These are phyloP conservation scores for Eilema sororculum DNA, from an alignment of 2,888 invertebrate genomes.

Conservation along the genomic window DNA sequence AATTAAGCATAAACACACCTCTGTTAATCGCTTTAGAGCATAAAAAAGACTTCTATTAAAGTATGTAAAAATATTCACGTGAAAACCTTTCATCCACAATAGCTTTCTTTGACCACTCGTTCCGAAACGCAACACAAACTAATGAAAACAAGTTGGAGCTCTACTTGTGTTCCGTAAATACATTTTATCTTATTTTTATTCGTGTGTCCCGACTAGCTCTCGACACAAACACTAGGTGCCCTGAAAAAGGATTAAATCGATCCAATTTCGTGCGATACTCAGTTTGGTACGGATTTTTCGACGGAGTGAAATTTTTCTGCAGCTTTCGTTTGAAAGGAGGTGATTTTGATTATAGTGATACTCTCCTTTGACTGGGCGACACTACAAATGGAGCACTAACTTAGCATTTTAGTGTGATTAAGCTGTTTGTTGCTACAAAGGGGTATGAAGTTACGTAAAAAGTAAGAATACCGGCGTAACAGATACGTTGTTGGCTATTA, in stretches of 20 bases:
- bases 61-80: constrained; percentile 12
- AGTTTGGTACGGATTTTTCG: constrained; percentile 48
- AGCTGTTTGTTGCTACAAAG: neutral
- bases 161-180: constrained; percentile 15
- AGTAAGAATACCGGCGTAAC: neutral
- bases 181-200: constrained; percentile 46
- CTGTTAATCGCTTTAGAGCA: neutral
- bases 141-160: constrained; percentile 32
- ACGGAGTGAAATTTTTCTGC: constrained; percentile 20
- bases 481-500: too few relatives aligned
- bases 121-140: constrained; percentile 27
- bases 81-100: constrained; percentile 10
- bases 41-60: neutral
- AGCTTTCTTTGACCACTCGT: constrained; percentile 23
- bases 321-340: constrained; percentile 23
- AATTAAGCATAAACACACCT: neutral
- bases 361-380: neutral
- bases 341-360: constrained; percentile 29
- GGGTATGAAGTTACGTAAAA: neutral
- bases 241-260: constrained; percentile 61
- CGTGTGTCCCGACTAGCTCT: constrained; percentile 35
- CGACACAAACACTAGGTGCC: constrained; percentile 50
- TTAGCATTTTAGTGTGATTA: neutral
- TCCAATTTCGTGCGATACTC: constrained; percentile 49
- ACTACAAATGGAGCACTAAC: neutral